Evolutionary conservation across 2,888 invertebrate genomes (phyloP).

Genomic region (Sinohyriopsis cumingii): DNA sequence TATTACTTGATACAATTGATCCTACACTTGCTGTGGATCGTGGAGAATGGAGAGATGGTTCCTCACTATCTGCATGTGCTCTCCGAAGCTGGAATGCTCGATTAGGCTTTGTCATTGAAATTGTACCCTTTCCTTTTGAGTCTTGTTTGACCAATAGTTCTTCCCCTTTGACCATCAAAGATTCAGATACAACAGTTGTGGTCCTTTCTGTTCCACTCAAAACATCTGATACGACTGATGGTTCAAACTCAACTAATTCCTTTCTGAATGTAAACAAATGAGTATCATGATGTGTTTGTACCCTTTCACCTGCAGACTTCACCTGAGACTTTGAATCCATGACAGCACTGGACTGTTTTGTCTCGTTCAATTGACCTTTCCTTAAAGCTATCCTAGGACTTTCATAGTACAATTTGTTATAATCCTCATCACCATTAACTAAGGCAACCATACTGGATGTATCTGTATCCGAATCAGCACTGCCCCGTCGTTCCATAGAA

Average conservation of each 20-base stretch:
- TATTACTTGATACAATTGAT: constrained; percentile 33
- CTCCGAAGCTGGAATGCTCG: constrained; percentile 81
- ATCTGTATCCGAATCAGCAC: constrained; percentile 53
- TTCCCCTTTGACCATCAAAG: constrained; percentile 70
- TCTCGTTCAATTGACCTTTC: constrained; percentile 33
- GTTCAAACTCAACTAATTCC: constrained; percentile 23
- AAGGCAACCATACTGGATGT: constrained; percentile 59
- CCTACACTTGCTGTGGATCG: constrained; percentile 24
- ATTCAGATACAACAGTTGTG: constrained; percentile 63
- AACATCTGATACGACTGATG: constrained; percentile 54
- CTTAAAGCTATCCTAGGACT: constrained; percentile 57
- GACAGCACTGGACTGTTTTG: constrained; percentile 11
- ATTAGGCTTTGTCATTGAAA: constrained; percentile 75
- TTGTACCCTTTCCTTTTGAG: constrained; percentile 64
- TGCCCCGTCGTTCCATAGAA: constrained; percentile 12
- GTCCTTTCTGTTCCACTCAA: constrained; percentile 45
- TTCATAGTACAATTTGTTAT: constrained; percentile 55
- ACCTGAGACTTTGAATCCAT: constrained; percentile 1
- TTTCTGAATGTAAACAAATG: constrained; percentile 10
- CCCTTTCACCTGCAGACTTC: constrained; percentile 26
- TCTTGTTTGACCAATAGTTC: constrained; percentile 59
- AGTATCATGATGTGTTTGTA: constrained; percentile 19
- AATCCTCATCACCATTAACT: constrained; percentile 62
- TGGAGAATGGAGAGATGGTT: constrained; percentile 27
- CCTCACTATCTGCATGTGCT: constrained; percentile 72